phyloP scores from a whole-genome alignment of 2,888 invertebrate genomes.

The Allolobophora icterica region DNA sequence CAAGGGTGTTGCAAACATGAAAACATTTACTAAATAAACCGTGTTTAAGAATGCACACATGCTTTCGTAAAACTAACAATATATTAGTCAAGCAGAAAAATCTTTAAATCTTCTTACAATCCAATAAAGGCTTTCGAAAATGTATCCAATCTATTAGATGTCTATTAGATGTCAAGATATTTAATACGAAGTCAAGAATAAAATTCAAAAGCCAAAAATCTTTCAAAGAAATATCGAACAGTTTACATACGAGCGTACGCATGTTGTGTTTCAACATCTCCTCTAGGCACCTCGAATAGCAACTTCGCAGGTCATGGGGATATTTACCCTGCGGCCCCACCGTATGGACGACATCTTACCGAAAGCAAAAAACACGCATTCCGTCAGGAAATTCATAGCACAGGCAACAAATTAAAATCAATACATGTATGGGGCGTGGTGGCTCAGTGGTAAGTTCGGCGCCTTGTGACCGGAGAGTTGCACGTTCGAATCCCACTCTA shows the following conservation, averaged over 20 bases:
- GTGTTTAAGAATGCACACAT: not conserved
- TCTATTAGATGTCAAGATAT: no score
- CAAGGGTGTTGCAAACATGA: not conserved
- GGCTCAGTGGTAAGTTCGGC: no score
- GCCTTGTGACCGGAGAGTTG: no score
- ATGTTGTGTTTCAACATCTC: slow-evolving; percentile 30
- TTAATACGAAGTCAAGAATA: not conserved
- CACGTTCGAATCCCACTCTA: no score
- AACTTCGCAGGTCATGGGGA: slow-evolving; percentile 57
- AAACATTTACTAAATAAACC: not conserved
- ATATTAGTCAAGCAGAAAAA: not conserved
- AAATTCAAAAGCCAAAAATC: slow-evolving; percentile 7
- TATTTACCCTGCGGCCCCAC: slow-evolving; percentile 84
- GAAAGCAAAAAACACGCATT: slow-evolving; percentile 30
- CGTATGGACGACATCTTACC: slow-evolving; percentile 85
- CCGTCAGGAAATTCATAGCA: not conserved
- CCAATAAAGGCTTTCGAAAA: not conserved
- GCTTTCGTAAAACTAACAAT: not conserved
- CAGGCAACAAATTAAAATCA: not conserved
- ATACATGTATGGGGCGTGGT: not conserved
- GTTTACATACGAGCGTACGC: slow-evolving; percentile 37
- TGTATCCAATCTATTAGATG: not conserved
- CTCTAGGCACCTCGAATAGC: slow-evolving; percentile 34
- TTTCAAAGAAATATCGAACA: slow-evolving; percentile 20
- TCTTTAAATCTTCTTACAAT: not conserved